phyloP scores from a whole-genome alignment of 2,888 invertebrate genomes.

The Pheosia gnoma region DNA sequence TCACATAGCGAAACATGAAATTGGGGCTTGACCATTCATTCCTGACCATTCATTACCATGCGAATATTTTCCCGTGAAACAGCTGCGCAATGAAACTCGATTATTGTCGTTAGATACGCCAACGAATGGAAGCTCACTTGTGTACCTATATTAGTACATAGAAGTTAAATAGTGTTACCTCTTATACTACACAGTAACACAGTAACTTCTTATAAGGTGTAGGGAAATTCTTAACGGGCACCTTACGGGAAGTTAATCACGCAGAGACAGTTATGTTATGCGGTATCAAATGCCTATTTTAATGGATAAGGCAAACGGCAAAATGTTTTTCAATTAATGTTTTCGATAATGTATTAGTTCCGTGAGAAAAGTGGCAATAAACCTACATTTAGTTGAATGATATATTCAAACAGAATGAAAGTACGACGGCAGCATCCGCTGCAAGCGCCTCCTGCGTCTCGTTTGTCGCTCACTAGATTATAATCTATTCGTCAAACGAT shows the following conservation, averaged over 20 bases:
- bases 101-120: conserved; percentile 48
- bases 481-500: conserved; percentile 78
- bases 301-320: conserved; percentile 74
- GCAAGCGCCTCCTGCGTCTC: conserved; percentile 71
- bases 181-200: too few species aligned
- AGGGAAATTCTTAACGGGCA: conserved; percentile 54
- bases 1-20: conserved; percentile 68
- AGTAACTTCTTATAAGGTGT: conserved; percentile 15
- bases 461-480: conserved; percentile 66
- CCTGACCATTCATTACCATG: conserved; percentile 71
- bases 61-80: conserved; percentile 63
- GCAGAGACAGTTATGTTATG: conserved; percentile 47
- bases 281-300: conserved; percentile 61
- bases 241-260: conserved; percentile 42
- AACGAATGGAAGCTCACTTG: conserved; percentile 56
- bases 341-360: conserved; percentile 81
- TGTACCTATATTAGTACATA: conserved; percentile 19
- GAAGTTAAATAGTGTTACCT: too few species aligned
- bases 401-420: conserved; percentile 81
- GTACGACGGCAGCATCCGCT: conserved; percentile 78
- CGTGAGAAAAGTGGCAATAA: conserved; percentile 84
- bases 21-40: conserved; percentile 74
- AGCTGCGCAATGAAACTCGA: conserved; percentile 58
- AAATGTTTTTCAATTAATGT: conserved; percentile 78
- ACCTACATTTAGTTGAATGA: conserved; percentile 81